phyloP scores from a whole-genome alignment of 2,888 invertebrate species.

The Phanerotoma sp. region DNA sequence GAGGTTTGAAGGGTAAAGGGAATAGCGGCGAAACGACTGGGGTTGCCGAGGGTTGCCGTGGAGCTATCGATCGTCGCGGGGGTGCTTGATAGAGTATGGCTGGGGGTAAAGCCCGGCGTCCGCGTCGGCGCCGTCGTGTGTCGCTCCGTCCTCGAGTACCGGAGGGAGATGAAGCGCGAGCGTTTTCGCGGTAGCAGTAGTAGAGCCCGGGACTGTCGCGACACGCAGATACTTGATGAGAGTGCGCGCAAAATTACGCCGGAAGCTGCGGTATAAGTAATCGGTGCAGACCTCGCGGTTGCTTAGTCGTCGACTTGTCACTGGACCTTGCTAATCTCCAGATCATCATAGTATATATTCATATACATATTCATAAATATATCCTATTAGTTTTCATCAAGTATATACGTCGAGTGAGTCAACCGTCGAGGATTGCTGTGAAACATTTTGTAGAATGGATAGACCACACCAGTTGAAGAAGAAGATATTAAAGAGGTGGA shows the following conservation, averaged over 20 bases:
- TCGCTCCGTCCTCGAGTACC: conserved; percentile 11
- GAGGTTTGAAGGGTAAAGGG: conserved; percentile 22
- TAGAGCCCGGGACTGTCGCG: conserved; percentile 31
- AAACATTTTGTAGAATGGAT: background rate
- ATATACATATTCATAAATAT: no score
- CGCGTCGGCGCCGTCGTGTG: conserved; percentile 26
- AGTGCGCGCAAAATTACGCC: conserved; percentile 4
- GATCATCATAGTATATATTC: conserved; percentile 7
- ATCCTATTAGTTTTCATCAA: no score
- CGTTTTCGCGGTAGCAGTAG: conserved; percentile 33
- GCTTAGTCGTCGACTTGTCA: conserved; percentile 22
- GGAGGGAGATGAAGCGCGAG: conserved; percentile 22
- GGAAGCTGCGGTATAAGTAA: conserved; percentile 18
- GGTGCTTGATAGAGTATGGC: conserved; percentile 39
- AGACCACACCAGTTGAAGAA: background rate
- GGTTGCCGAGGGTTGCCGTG: conserved; percentile 47
- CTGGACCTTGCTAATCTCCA: conserved; percentile 30
- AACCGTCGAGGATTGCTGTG: background rate
- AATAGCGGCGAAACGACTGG: conserved; percentile 42
- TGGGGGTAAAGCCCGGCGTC: conserved; percentile 41
- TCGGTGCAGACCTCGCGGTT: conserved; percentile 17
- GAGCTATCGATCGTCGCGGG: conserved; percentile 48
- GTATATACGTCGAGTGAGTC: no score
- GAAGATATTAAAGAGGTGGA: background rate
- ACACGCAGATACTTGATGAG: conserved; percentile 9